phyloP scores from a whole-genome alignment of 2,797 vertebrate species.

The Pachyuromys duprasi region DNA sequence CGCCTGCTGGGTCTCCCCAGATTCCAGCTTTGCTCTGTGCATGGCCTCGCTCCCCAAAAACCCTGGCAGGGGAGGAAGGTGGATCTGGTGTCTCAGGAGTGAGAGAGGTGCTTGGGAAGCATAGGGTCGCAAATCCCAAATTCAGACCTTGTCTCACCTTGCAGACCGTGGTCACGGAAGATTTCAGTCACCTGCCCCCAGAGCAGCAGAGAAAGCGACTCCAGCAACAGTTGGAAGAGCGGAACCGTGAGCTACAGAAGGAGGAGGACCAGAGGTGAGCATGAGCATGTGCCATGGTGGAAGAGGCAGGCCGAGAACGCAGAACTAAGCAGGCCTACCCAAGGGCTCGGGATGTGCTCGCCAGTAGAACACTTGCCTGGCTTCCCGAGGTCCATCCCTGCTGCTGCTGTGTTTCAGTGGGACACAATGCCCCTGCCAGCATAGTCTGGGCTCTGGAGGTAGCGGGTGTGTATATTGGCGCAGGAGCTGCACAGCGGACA shows the following conservation, averaged over 20 bases:
- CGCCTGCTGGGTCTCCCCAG: slow-evolving; percentile 54
- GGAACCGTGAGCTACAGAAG: slow-evolving; percentile 93
- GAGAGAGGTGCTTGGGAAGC: background rate
- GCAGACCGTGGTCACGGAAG: slow-evolving; percentile 91
- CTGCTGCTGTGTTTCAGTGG: background rate
- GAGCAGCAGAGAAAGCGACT: slow-evolving; percentile 94
- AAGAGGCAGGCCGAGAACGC: rapidly evolving
- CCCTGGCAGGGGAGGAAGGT: slow-evolving; percentile 42
- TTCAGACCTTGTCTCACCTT: background rate
- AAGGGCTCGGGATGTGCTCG: too few species aligned
- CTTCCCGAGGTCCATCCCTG: background rate
- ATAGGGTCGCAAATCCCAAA: background rate
- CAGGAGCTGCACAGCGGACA: too few species aligned
- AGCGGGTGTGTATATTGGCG: background rate
- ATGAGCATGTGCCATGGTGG: slow-evolving; percentile 73
- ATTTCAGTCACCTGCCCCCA: slow-evolving; percentile 93
- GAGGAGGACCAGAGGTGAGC: slow-evolving; percentile 94
- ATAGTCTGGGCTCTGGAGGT: background rate
- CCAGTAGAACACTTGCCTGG: too few species aligned
- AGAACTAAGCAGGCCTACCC: too few species aligned
- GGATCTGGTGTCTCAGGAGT: background rate
- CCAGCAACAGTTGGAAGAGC: slow-evolving; percentile 93
- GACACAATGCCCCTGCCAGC: background rate
- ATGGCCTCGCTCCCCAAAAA: slow-evolving; percentile 60
- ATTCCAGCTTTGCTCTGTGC: slow-evolving; percentile 76